Evolutionary conservation across 2,113 vertebrate genomes (phyloP).

Genomic region (Machaerirhynchus nigripectus): DNA sequence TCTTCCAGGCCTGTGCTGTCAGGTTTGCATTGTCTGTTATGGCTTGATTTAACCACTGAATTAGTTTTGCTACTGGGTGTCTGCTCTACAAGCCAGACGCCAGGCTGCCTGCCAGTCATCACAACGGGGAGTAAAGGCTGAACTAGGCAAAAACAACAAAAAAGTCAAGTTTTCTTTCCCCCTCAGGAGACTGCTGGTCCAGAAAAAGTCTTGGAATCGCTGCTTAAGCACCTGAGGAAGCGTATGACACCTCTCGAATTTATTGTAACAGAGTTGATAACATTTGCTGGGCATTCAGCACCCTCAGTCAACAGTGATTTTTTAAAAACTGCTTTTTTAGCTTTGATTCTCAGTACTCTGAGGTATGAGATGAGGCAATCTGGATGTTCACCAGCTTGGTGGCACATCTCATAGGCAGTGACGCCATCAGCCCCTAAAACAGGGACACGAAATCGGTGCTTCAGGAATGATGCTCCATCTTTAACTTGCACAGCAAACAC

Average conservation of each 20-base stretch:
- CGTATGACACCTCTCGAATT: neutral
- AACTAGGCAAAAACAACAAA: neutral
- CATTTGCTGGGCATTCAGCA: neutral
- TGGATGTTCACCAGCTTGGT: conserved; percentile 10
- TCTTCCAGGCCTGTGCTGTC: neutral
- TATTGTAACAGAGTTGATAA: neutral
- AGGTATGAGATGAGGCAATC: neutral
- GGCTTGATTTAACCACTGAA: neutral
- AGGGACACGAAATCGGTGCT: neutral
- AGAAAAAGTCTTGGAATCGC: neutral
- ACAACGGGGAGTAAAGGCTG: neutral
- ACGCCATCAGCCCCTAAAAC: neutral
- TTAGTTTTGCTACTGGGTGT: neutral
- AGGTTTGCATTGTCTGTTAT: neutral
- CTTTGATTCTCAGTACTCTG: neutral
- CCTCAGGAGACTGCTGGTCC: neutral
- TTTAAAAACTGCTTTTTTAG: neutral
- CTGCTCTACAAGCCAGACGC: neutral
- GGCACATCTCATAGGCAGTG: neutral
- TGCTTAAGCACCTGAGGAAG: neutral
- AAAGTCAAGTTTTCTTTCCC: neutral
- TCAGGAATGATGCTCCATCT: neutral
- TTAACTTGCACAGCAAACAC: neutral
- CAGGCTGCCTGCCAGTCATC: neutral
- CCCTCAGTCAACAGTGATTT: neutral